Evolutionary conservation across 2,888 invertebrate genomes (phyloP).

Genomic region (Autographa pulchrina): DNA sequence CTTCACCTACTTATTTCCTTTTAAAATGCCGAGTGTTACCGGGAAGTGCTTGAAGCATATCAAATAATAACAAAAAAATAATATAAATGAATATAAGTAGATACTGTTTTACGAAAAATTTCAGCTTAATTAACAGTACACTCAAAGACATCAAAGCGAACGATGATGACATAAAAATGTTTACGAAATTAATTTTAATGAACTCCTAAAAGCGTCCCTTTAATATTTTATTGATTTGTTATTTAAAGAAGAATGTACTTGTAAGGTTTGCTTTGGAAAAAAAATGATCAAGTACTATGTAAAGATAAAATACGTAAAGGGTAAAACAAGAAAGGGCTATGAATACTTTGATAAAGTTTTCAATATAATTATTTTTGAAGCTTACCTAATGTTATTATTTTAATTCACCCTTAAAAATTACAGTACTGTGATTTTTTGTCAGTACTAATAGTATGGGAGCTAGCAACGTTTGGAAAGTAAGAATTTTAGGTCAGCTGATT

Average conservation of each 20-base stretch:
- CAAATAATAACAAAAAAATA: background rate
- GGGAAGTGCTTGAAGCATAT: background rate
- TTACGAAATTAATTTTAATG: conserved; percentile 12
- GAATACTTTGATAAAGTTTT: too few species aligned
- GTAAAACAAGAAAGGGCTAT: too few species aligned
- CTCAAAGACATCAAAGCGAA: conserved; percentile 18
- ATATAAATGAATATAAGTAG: background rate
- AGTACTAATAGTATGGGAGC: too few species aligned
- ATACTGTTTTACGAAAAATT: conserved; percentile 1
- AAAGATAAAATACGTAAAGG: background rate
- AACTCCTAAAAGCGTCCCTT: background rate
- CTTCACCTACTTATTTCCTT: background rate
- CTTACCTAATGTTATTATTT: too few species aligned
- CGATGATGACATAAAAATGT: conserved; percentile 39
- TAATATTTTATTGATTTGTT: conserved; percentile 3
- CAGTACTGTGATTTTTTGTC: too few species aligned
- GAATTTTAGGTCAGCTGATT: too few species aligned
- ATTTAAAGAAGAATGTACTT: background rate
- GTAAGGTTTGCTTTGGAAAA: background rate
- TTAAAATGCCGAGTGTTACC: background rate
- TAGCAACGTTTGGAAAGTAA: too few species aligned
- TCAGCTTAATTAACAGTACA: conserved; percentile 11
- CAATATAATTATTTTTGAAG: too few species aligned
- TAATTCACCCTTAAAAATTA: too few species aligned
- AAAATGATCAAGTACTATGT: background rate